Base-by-base conservation (phyloP, 2,113 vertebrate genomes). In the Corythoichthys intestinalis region DNA sequence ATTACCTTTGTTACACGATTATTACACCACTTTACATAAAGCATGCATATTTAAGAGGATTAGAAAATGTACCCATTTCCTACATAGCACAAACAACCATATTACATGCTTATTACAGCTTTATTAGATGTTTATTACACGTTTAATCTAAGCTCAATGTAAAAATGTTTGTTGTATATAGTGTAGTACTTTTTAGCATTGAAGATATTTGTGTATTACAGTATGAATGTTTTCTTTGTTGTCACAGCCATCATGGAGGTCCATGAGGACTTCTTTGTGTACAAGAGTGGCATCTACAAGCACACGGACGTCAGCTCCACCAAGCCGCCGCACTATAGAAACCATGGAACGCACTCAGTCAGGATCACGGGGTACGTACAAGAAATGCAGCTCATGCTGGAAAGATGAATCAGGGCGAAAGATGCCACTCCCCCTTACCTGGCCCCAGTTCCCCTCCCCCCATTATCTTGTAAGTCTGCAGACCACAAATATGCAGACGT, bases 191-290 rank as follows among this genome's bases (percentile, higher is more conserved):
- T 28, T 28, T 28, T 28, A 28, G 20, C 20, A 28, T 28, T 44
- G 41, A 44, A 5, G 4, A 17, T n/a, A 9, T n/a, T 52, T 7
- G 49, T 52, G 2, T 52, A n/a, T 52, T 52, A 17, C 15, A 52
- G 2, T 1, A 53, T n/a, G 6, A 15, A 6, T 6, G 14, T 35
- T 9, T 75, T 46, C 49, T 81, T 73, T 76, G 48, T 73, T 66
- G 75, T 77, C 66, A 48, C 91, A 99, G 96, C 96, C 49, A 94
- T 99, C 81, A 93, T 99, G 94, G 96, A 98, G 77, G 96, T 98
- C 54, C 95, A 99, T 0, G 97, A 98, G 83, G 97, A 99, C 85
- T 98, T 99, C 91, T 99, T 98, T 88, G 85, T 94, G 80, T 99
- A 99, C 83, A 89, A 92, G 83, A 90, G 87, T 0, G 97, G 97